Base-by-base conservation (phyloP, 2,888 invertebrate species). In the Philopedon plagiatum region DNA sequence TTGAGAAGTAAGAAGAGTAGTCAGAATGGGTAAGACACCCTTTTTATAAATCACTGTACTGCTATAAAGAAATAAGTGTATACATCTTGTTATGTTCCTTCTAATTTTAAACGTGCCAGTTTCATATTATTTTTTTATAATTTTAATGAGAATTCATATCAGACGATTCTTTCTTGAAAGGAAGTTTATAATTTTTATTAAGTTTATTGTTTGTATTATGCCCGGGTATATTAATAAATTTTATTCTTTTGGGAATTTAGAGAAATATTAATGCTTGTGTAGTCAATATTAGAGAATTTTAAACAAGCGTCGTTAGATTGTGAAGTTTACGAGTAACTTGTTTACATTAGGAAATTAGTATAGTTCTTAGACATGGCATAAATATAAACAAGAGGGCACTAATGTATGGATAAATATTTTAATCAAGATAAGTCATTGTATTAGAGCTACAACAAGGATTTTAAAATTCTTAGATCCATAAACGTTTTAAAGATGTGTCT, bases 211-310 rank as follows among this genome's bases (percentile, higher is more conserved):
- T 51, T 51, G 49, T 54, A 54, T 54, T 66, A 66, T 58, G 29
- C 46, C 49, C 34, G 46, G 66, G 66, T 57, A n/a, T n/a, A n/a
- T n/a, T n/a, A 58, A 58, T 66, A 56, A 49, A 29, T 58, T 46
- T 46, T 19, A 15, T 46, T 44, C 37, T 49, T 44, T 11, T 46
- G 46, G 66, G 49, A 66, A 58, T 61, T 46, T 61, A 39, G 37
- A 44, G n/a, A 65, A 65, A 37, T 65, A 65, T 65, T 60, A 65
- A 60, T 51, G 73, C 73, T 73, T 73, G 49, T 37, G 67, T 73
- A 73, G 73, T 68, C 68, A 73, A 73, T 73, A 73, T 68, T 73
- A 73, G 73, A 49, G 19, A 65, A 71, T 60, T 65, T 44, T 67
- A 32, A 66, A 34, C 46, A 62, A 69, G 26, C 64, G 37, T 51